Base-by-base conservation (phyloP, 2,888 invertebrate species). In the Torymus tubicola region DNA sequence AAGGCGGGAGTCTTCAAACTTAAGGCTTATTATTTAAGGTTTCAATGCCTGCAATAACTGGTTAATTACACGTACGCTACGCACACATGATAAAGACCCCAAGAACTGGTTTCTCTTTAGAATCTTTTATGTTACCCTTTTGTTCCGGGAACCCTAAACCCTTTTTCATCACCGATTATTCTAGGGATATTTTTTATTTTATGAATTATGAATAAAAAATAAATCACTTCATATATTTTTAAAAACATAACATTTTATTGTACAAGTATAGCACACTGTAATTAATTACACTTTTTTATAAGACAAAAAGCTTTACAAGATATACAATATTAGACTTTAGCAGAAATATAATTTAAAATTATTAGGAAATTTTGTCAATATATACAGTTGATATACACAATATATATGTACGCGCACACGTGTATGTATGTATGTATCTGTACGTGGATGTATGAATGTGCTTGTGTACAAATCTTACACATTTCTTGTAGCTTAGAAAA, bases 181-280 rank as follows among this genome's bases (percentile, higher is more conserved):
- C 16, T 12, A 16, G 53, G 53, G 21, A 53, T 50, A 24, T 57
- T 68, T 24, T 68, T 50, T 60, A n/a, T 31, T 4, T 31, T 31
- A 5, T 31, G 31, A 31, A 31, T 5, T 0, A 31, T 55, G 21
- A 16, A 73, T 42, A n/a, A 14, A 73, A 50, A 2, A 18, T 16
- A 11, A 74, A 65, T 21, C 52, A n/a, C 31, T 57, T 65, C 11
- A 64, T 14, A n/a, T 58, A 57, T 53, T 58, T 69, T 72, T 70
- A 64, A 74, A 65, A 81, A 73, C 65, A 18, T 78, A 78, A 78
- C 63, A 71, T 61, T 81, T 81, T 81, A 77, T 81, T 81, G 52
- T 77, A 77, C 60, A 74, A 55, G 52, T 61, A 72, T 52, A 67
- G 31, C 14, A 18, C 11, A 68, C 68, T 42, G 10, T 14, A 61